A percentile compares a stretch with the other conserved stretches of the same genome.
Evolutionary conservation across 2,797 vertebrate genomes (phyloP).

Genomic region (Oryzias dopingdopingensis): DNA sequence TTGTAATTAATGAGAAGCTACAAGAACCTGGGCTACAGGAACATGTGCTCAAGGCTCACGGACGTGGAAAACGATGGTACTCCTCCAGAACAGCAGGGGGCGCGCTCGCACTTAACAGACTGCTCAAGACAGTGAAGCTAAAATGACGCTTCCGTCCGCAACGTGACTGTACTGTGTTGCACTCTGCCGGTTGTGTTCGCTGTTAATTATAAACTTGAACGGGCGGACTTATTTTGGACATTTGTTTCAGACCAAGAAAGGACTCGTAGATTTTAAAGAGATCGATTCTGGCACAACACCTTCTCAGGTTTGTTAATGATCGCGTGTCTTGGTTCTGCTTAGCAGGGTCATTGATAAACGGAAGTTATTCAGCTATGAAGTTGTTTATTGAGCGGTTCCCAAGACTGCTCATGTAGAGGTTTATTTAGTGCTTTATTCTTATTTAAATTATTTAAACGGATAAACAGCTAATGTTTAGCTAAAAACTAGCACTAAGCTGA

Average conservation of each 20-base stretch:
- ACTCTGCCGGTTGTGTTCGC: too few relatives aligned
- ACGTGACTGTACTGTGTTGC: too few relatives aligned
- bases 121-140: neutral
- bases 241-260: neutral
- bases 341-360: neutral
- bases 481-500: neutral
- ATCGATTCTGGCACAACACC: neutral
- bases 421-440: neutral
- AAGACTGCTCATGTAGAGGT: too few relatives aligned
- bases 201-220: too few relatives aligned
- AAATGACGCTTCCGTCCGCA: too few relatives aligned
- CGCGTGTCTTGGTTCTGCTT: neutral
- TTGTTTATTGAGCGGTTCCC: too few relatives aligned
- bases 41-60: too few relatives aligned
- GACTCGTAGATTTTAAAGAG: neutral
- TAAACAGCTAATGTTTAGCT: neutral
- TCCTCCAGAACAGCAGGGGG: slow-evolving; percentile 43
- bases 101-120: neutral
- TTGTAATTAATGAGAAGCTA: neutral
- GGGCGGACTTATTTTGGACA: neutral
- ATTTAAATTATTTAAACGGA: neutral
- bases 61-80: too few relatives aligned
- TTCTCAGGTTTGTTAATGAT: neutral
- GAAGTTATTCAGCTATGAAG: too few relatives aligned
- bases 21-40: too few relatives aligned